Base-by-base conservation (phyloP, 1,140 invertebrate genomes). In the Idris sp. region DNA sequence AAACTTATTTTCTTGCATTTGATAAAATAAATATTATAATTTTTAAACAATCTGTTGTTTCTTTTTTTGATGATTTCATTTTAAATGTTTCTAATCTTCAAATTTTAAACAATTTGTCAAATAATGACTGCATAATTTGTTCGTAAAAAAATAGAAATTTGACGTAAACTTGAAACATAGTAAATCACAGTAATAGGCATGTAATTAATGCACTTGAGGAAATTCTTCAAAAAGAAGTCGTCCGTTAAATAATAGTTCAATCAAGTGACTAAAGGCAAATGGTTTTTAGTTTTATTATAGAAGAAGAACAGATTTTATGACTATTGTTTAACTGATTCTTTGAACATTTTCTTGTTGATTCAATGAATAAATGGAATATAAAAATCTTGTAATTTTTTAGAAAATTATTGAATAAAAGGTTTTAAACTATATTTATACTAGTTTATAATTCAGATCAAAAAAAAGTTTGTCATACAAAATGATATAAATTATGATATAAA, bases 11-110 rank as follows among this genome's bases (percentile, higher is more conserved):
- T 49, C 33, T 40, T 79, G 72, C 69, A 72, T 78, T 81, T 79
- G 71, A 79, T 82, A 81, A 79, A 40, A 44, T 77, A 76, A 40
- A 76, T 36, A 79, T 77, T 79, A 79, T 79, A 80, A 15, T 38
- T 10, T 35, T 35, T 30, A 48, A 51, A 65, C 19, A 44, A 36
- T 43, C 51, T 48, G 13, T 33, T 16, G 14, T 64, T 58, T 46
- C 8, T 64, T 58, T 44, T 5, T 44, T 49, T 22, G 31, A 15
- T 8, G 25, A 4, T 61, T 38, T 38, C 6, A 15, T 38, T 18
- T 5, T 38, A 38, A 16, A 38, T 18, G 14, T 38, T 18, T 49
- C 36, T 30, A 6, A 22, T 15, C 26, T 3, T 18, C 26, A 2
- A 1, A 19, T 40, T 13, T 22, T 6, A 6, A 2, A 22, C 6